Evolutionary conservation across 2,888 invertebrate genomes (phyloP).

Genomic region (Nemotelus pantherinus): DNA sequence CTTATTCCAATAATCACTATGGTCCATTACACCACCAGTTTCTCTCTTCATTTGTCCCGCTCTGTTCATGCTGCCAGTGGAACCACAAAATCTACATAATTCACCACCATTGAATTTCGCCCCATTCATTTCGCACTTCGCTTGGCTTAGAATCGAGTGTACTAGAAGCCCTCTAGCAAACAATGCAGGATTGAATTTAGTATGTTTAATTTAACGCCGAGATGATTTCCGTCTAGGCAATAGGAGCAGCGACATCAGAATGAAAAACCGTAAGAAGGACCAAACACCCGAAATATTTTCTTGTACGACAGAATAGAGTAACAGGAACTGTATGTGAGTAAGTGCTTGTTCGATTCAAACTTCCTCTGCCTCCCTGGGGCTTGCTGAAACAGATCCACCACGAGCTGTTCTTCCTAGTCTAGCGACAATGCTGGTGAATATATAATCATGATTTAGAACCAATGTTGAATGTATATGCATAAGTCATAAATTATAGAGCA

Average conservation of each 20-base stretch:
- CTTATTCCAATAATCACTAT: slow-evolving; percentile 27
- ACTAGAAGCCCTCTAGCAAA: slow-evolving; percentile 11
- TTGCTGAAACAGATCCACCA: not conserved
- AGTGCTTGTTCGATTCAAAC: slow-evolving; percentile 7
- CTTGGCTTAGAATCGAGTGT: not conserved
- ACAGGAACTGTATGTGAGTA: slow-evolving; percentile 14
- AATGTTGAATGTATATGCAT: not conserved
- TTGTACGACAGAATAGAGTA: not conserved
- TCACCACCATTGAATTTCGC: slow-evolving; percentile 37
- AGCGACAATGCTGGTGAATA: not conserved
- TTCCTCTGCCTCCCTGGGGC: not conserved
- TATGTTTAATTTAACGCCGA: slow-evolving; percentile 41
- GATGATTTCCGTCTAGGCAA: slow-evolving; percentile 35
- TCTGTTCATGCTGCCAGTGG: not conserved
- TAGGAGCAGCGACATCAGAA: not conserved
- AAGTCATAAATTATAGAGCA: not conserved
- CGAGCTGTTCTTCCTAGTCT: not conserved
- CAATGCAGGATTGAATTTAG: slow-evolving; percentile 32
- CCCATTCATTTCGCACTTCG: slow-evolving; percentile 42
- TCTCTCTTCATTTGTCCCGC: not conserved
- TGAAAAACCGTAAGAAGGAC: not conserved
- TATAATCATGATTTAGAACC: slow-evolving; percentile 5
- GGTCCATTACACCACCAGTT: slow-evolving; percentile 23
- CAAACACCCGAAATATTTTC: not conserved
- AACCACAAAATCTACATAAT: slow-evolving; percentile 40